Evolutionary conservation across 1,140 invertebrate species (phyloP), one percentile per base, ranked within the genome.

Genomic region (Zaprionus camerounensis): DNA sequence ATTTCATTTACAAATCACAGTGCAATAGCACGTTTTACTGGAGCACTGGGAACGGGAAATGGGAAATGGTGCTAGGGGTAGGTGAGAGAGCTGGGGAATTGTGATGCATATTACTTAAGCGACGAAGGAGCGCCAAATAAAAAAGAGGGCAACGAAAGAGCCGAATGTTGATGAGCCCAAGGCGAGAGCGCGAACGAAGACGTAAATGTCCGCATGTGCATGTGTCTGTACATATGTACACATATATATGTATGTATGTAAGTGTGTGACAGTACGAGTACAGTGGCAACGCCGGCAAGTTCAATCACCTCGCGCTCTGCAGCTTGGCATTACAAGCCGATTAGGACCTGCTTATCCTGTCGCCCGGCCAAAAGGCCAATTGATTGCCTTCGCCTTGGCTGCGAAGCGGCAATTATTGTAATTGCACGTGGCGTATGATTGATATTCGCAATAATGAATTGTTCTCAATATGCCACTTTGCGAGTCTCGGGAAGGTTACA

Each of bases 271-370:
- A 44, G 34, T 20, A 63, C 20, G 41, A 22, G 31, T 69, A 44
- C 51, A 58, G 67, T 76, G 68, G 73, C 68, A 71, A 36, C 68
- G 68, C 55, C 68, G 73, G 41, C 61, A 71, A 65, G 73, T 76
- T 76, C 73, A 76, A 71, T 76, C 73, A 76, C 68, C 73, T 71
- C 28, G n/a, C 55, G 41, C 41, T n/a, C 41, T n/a, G 49, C 59
- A 58, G 57, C 56, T 53, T 63, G 72, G 58, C 72, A 57, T 75
- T 70, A 71, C 72, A 59, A 61, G 59, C 26, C 73, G 68, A 71
- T 76, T 71, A 76, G 28, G 31, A 26, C 34, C 67, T 57, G 70
- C 44, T 71, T 76, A 76, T 76, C 73, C 73, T 76, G 73, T 71
- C 61, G 68, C 58, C 59, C n/a, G 57, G 11, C 65, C 61, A 41